Evolutionary conservation across 2,888 invertebrate genomes (phyloP).

Genomic region (Xestobium rufovillosum): DNA sequence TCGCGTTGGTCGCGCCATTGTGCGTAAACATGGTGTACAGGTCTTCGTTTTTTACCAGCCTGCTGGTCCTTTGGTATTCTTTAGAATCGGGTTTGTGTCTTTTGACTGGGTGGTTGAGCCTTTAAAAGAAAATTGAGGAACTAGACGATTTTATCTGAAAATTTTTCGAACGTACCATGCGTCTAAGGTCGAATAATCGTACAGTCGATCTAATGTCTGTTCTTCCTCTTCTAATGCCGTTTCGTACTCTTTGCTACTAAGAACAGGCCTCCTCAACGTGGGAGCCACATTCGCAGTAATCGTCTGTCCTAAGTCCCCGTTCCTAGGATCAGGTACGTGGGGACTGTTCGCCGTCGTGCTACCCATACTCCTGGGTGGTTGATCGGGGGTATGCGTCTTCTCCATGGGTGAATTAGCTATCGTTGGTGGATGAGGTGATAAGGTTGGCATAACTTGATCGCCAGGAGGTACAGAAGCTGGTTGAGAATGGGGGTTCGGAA

Average conservation of each 20-base stretch:
- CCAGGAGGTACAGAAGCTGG: constrained; percentile 63
- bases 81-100: constrained; percentile 62
- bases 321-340: too few relatives aligned
- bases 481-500: constrained; percentile 59
- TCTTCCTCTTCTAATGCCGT: constrained; percentile 74
- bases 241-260: constrained; percentile 72
- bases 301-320: constrained; percentile 5
- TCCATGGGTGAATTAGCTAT: constrained; percentile 42
- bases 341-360: constrained; percentile 11
- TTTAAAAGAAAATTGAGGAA: constrained; percentile 29
- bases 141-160: neutral
- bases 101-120: constrained; percentile 89
- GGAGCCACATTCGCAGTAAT: constrained; percentile 13
- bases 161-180: constrained; percentile 59
- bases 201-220: constrained; percentile 70
- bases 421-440: constrained; percentile 61
- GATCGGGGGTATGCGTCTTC: constrained; percentile 25
- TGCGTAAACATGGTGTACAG: constrained; percentile 38
- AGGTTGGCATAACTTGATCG: constrained; percentile 58
- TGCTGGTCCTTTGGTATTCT: constrained; percentile 42
- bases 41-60: constrained; percentile 36
- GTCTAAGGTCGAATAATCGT: constrained; percentile 79
- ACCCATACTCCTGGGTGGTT: constrained; percentile 22
- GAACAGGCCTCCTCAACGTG: constrained; percentile 63
- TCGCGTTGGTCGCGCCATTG: constrained; percentile 28